phyloP scores from a whole-genome alignment of 2,888 invertebrate genomes.

The Ferdinandea cuprea region DNA sequence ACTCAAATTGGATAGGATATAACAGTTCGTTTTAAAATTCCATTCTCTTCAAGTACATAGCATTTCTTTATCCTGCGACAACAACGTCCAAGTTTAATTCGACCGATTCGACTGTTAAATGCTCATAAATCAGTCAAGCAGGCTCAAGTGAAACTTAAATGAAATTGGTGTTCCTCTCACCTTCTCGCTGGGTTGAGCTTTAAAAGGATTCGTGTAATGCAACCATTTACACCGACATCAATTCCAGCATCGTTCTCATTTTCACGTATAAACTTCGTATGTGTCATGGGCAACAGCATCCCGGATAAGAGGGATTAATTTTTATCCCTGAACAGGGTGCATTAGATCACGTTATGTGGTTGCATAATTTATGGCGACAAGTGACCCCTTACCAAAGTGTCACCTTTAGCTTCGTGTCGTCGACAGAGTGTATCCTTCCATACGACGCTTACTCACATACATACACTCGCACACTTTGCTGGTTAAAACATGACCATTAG shows the following conservation, averaged over 20 bases:
- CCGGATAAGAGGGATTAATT: constrained; percentile 71
- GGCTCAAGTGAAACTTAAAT: constrained; percentile 67
- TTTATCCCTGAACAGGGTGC: constrained; percentile 74
- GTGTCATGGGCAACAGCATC: constrained; percentile 48
- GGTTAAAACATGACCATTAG: constrained; percentile 59
- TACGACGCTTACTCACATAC: constrained; percentile 22
- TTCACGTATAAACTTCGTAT: constrained; percentile 61
- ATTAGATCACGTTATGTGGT: constrained; percentile 75
- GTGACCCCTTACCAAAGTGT: constrained; percentile 72
- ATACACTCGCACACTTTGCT: constrained; percentile 8
- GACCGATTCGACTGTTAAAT: too few species aligned
- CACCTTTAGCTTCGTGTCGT: constrained; percentile 54
- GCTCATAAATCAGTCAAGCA: constrained; percentile 68
- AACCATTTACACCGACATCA: constrained; percentile 72
- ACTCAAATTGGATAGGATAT: too few species aligned
- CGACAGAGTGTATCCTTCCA: constrained; percentile 40
- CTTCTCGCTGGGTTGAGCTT: constrained; percentile 35
- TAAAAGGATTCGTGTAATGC: constrained; percentile 67
- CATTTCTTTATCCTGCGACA: too few species aligned
- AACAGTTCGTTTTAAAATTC: too few species aligned
- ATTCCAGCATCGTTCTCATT: constrained; percentile 66
- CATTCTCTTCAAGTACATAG: too few species aligned
- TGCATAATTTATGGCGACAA: constrained; percentile 75
- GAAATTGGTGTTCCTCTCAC: constrained; percentile 28
- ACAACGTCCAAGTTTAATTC: constrained; percentile 13